Conservation (phyloP, 2,888 invertebrate genomes). For the Cryptophagus acutangulus region DNA sequence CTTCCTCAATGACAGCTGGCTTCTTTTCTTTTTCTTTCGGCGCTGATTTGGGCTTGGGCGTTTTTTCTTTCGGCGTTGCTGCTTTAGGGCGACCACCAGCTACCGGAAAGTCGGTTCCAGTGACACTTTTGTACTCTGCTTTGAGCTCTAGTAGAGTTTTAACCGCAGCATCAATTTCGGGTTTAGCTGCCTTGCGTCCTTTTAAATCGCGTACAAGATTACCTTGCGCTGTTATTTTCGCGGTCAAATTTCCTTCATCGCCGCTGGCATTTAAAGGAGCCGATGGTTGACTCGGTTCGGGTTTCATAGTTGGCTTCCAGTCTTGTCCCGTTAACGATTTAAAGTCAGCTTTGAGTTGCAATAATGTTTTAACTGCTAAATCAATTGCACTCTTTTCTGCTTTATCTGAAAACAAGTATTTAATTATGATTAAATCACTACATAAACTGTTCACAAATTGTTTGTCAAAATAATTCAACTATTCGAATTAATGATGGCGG, state of each 20-base stretch:
- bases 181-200: constrained; percentile 48
- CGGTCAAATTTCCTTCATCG: too few species aligned
- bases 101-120: constrained; percentile 50
- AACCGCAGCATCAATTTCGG: constrained; percentile 49
- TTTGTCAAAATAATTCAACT: too few species aligned
- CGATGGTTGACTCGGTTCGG: too few species aligned
- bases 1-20: not conserved
- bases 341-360: constrained; percentile 70
- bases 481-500: too few species aligned
- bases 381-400: constrained; percentile 49
- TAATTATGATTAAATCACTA: too few species aligned
- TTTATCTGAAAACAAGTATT: too few species aligned
- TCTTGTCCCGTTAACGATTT: constrained; percentile 63
- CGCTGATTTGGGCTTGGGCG: constrained; percentile 36
- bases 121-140: constrained; percentile 55
- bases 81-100: constrained; percentile 38
- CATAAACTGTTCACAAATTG: too few species aligned
- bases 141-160: constrained; percentile 56
- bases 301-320: constrained; percentile 48
- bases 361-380: constrained; percentile 56
- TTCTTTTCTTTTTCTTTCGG: constrained; percentile 33
- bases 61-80: constrained; percentile 35
- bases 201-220: constrained; percentile 57
- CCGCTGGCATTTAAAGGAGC: too few species aligned
- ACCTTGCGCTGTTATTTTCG: constrained; percentile 56